Conservation (phyloP, 2,797 vertebrate species). For the Lacerta viridis region DNA sequence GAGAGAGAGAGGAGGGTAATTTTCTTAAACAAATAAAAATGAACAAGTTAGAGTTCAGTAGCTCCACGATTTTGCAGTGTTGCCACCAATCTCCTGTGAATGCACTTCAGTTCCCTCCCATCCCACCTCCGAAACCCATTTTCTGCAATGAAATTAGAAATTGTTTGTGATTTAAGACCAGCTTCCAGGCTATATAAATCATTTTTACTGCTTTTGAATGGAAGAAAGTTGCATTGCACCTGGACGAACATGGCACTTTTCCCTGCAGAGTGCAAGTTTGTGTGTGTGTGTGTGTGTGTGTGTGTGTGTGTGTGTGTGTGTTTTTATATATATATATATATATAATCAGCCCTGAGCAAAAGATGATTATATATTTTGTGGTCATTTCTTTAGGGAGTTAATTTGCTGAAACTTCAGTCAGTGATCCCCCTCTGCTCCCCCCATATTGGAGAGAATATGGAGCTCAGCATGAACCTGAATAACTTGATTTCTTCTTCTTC, state of each 20-base stretch:
- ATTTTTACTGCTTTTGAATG: not conserved
- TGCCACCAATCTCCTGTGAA: constrained; percentile 21
- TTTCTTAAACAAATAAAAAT: not conserved
- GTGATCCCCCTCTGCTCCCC: too few relatives aligned
- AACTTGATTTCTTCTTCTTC: too few relatives aligned
- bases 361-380: constrained; percentile 43
- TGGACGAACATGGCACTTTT: not conserved
- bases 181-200: constrained; percentile 43
- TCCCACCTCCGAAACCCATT: constrained; percentile 5
- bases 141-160: constrained; percentile 51
- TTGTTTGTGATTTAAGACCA: constrained; percentile 39
- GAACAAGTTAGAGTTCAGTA: constrained; percentile 9
- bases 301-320: too few relatives aligned
- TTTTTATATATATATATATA: too few relatives aligned
- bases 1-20: not conserved
- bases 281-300: too few relatives aligned
- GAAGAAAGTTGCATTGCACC: constrained; percentile 19
- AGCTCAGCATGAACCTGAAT: not conserved
- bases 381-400: constrained; percentile 48
- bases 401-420: constrained; percentile 65
- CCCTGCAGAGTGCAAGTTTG: constrained; percentile 12
- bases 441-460: not conserved
- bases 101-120: not conserved
- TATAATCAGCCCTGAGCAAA: constrained; percentile 40
- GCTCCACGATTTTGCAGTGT: not conserved